These are phyloP conservation scores for Papilio protenor DNA, from an alignment of 2,888 invertebrate genomes.

Conservation along the genomic window DNA sequence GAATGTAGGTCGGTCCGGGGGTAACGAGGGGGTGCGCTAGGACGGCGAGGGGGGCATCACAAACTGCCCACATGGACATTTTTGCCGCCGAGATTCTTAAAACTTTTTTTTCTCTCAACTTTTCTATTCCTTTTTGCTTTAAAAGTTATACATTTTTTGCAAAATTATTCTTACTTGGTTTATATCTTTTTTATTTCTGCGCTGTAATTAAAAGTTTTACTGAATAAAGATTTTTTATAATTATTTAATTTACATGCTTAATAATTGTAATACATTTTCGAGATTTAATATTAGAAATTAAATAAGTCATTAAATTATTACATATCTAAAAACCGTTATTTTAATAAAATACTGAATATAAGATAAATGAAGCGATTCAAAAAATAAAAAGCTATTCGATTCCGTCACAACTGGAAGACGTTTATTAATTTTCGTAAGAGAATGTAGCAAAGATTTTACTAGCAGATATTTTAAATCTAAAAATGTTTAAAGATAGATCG, in stretches of 20 bases:
- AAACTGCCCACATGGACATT: conserved; percentile 36
- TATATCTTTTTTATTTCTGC: background rate
- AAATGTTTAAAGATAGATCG: background rate
- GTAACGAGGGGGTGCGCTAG: background rate
- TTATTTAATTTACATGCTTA: background rate
- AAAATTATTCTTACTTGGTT: conserved; percentile 23
- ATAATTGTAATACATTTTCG: background rate
- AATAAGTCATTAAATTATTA: background rate
- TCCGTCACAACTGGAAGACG: conserved; percentile 10
- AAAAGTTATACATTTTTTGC: conserved; percentile 20
- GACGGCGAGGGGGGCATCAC: conserved; percentile 51
- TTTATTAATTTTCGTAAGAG: conserved; percentile 20
- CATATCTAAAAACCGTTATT: background rate
- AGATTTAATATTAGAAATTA: background rate
- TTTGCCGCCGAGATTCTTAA: conserved; percentile 34
- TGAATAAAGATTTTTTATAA: no score
- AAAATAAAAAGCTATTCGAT: conserved; percentile 10
- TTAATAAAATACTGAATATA: background rate
- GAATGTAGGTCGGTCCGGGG: conserved; percentile 67
- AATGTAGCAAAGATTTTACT: background rate
- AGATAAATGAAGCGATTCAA: background rate
- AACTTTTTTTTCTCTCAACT: conserved; percentile 33
- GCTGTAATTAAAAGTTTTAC: conserved; percentile 30
- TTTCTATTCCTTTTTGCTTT: conserved; percentile 24
- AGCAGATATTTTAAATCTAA: background rate